phyloP scores from a whole-genome alignment of 2,113 vertebrate species.

The Grammomys surdaster region DNA sequence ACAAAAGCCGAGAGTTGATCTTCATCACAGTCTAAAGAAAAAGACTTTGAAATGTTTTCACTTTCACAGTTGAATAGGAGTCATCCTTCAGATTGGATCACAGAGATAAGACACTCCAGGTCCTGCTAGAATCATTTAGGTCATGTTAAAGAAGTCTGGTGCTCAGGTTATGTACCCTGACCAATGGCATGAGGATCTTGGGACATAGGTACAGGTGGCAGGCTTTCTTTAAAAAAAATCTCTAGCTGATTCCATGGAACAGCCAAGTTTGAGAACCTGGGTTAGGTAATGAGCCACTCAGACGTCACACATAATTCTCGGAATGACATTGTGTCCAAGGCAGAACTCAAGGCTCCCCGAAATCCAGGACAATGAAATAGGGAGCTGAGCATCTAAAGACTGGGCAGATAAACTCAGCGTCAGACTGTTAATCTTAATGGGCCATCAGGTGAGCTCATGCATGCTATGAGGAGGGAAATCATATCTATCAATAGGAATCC shows the following conservation, averaged over 20 bases:
- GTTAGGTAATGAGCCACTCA: background rate
- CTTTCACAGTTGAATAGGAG: conserved; percentile 30
- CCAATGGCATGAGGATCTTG: background rate
- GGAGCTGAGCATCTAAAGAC: background rate
- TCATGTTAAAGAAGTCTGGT: background rate
- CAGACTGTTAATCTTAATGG: background rate
- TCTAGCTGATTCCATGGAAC: background rate
- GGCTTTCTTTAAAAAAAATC: background rate
- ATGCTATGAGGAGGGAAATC: conserved; percentile 1
- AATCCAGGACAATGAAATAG: background rate
- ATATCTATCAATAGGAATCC: background rate
- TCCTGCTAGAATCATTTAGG: background rate
- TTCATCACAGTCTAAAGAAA: background rate
- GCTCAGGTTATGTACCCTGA: background rate
- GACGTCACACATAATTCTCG: background rate
- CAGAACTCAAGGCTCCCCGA: background rate
- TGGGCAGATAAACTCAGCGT: background rate
- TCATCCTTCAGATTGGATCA: conserved; percentile 10
- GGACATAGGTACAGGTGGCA: background rate
- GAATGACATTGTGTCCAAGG: background rate
- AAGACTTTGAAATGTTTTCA: conserved; percentile 32
- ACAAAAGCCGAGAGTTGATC: background rate
- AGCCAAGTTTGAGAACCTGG: background rate
- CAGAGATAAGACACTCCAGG: background rate
- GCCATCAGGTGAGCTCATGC: background rate